phyloP scores from a whole-genome alignment of 1,140 invertebrate species.

The Ridgeia piscesae region DNA sequence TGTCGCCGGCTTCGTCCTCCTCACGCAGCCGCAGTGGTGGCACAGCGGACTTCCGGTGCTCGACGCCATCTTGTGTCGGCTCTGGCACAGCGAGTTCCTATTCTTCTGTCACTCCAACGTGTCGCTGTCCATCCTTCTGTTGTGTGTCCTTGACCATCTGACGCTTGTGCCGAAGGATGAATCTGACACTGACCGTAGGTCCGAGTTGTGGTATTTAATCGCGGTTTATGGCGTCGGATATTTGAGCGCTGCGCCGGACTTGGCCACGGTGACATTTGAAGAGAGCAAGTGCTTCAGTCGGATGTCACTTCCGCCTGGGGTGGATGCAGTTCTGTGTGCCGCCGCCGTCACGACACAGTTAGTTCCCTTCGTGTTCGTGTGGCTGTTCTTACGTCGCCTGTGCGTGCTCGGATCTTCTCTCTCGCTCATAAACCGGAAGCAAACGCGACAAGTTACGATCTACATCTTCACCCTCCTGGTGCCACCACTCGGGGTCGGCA shows the following conservation, averaged over 20 bases:
- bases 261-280: background rate
- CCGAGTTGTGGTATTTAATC: background rate
- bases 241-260: background rate
- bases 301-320: background rate
- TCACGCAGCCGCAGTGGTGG: background rate
- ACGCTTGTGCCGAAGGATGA: background rate
- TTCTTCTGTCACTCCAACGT: background rate
- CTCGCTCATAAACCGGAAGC: background rate
- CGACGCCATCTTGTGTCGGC: background rate
- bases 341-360: background rate
- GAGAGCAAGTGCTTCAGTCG: background rate
- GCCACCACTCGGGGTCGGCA: background rate
- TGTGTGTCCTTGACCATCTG: background rate
- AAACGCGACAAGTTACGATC: background rate
- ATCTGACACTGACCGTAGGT: background rate
- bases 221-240: background rate
- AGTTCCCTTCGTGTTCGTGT: background rate
- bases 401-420: background rate
- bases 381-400: background rate
- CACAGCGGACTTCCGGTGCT: background rate
- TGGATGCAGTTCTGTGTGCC: background rate
- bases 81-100: background rate
- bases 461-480: background rate
- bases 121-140: background rate
- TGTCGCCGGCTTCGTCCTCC: background rate